Base-by-base conservation (phyloP, 1,140 invertebrate genomes). In the Rhyacophila brunnea region DNA sequence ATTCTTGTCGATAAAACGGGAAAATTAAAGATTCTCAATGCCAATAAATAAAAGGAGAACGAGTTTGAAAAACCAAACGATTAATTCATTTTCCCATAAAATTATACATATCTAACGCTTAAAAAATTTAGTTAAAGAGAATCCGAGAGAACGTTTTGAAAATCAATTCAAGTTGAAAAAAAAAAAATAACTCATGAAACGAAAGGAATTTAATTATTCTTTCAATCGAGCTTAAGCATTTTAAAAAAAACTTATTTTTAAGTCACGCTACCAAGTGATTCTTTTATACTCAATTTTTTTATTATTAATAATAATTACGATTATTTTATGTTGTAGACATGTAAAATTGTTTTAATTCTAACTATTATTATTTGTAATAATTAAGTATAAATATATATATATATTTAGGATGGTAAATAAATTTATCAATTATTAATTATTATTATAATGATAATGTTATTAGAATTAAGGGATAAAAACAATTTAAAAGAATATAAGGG, bases 181-280 rank as follows among this genome's bases (percentile, higher is more conserved):
- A 28, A 9, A n/a, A n/a, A n/a, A n/a, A n/a, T n/a, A n/a, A n/a
- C n/a, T n/a, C 9, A 28, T 28, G 23, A 28, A 28, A 28, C 23
- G 23, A 28, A 3, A 28, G 23, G 23, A 28, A 28, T 28, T 28
- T 28, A 28, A 28, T 23, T 56, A 19, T 46, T 46, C 53, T 56
- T 54, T 55, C 32, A 47, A 62, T 57, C 60, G 60, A 62, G 60
- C 46, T 56, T 56, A 38, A 23, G 60, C 60, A 62, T 62, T 62
- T 62, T 56, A 32, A 49, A 44, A n/a, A 45, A 55, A 28, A 28
- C 44, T 55, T 14, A 32, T 44, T 28, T 51, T 48, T n/a, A 34
- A 42, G n/a, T 47, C 58, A 50, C 40, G 7, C 6, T 43, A 47
- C 43, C 32, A 48, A 56, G 60, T 50, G 60, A 62, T 62, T 56